These are phyloP conservation scores for Malurus cyaneus DNA, from an alignment of 2,113 vertebrate genomes.

Conservation along the genomic window DNA sequence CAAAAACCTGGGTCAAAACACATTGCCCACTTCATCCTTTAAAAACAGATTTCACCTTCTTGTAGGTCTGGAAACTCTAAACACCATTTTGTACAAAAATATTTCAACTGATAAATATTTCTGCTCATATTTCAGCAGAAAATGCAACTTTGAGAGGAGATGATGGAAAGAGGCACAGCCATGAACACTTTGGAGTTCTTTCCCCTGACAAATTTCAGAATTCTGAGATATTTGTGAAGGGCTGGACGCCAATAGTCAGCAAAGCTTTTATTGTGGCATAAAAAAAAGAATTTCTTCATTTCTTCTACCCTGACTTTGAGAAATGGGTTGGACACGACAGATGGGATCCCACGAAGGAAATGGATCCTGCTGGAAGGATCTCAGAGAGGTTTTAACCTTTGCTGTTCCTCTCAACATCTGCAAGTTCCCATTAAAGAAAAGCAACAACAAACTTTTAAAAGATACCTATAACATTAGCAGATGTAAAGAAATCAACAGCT, in stretches of 20 bases:
- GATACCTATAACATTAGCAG: not conserved
- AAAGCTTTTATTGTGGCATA: not conserved
- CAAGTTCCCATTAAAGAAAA: not conserved
- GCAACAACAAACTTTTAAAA: not conserved
- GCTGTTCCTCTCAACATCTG: not conserved
- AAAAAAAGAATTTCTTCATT: not conserved
- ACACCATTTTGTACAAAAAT: rapidly evolving
- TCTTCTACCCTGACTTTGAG: not conserved
- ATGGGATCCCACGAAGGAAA: not conserved
- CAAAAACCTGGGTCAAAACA: not conserved
- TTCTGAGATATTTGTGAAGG: not conserved
- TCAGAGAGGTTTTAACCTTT: not conserved
- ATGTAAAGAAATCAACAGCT: not conserved
- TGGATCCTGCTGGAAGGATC: not conserved
- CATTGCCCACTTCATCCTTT: not conserved
- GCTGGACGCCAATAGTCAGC: not conserved
- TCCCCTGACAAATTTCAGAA: not conserved
- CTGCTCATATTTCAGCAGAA: not conserved
- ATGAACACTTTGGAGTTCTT: not conserved
- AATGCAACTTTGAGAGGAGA: not conserved
- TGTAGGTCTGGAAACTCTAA: not conserved
- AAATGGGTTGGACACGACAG: not conserved
- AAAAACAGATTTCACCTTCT: rapidly evolving
- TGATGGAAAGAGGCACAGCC: no score
- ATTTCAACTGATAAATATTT: no score